Conservation (phyloP, 2,888 invertebrate genomes). For the Cephus nigrinus region DNA sequence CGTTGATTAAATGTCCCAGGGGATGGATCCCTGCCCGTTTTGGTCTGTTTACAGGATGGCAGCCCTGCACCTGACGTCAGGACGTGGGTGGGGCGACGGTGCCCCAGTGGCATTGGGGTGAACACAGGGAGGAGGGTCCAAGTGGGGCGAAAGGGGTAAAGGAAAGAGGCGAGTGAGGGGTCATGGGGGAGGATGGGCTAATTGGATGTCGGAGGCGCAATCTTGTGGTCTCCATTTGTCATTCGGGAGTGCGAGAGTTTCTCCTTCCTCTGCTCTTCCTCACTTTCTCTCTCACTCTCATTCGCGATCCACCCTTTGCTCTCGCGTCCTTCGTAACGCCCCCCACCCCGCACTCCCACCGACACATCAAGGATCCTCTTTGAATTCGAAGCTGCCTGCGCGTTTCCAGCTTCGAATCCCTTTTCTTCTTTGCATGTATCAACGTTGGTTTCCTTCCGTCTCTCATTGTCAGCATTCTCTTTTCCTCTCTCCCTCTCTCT, state of each 20-base stretch:
- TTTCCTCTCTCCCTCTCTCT: too few species aligned
- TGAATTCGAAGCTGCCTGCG: background rate
- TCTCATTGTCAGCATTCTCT: too few species aligned
- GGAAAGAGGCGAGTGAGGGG: background rate
- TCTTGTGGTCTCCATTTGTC: conserved; percentile 61
- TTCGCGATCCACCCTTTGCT: background rate
- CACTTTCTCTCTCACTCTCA: conserved; percentile 8
- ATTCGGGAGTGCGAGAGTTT: conserved; percentile 45
- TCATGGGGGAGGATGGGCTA: conserved; percentile 40
- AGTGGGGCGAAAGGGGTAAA: conserved; percentile 3
- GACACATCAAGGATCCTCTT: background rate
- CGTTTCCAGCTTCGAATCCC: conserved; percentile 4
- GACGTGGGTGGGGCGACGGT: background rate
- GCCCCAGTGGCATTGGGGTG: too few species aligned
- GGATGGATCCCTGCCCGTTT: conserved; percentile 37
- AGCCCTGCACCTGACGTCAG: conserved; percentile 14
- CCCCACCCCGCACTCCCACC: background rate
- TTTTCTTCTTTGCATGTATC: conserved; percentile 12
- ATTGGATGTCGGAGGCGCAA: conserved; percentile 56
- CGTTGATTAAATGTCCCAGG: conserved; percentile 55
- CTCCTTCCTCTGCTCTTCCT: conserved; percentile 22
- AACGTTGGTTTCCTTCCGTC: conserved; percentile 21
- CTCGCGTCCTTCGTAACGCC: conserved; percentile 1
- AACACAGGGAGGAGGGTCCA: conserved; percentile 1
- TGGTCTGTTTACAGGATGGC: conserved; percentile 14